Evolutionary conservation across 2,113 vertebrate genomes (phyloP).

Genomic region (Aythya baeri): DNA sequence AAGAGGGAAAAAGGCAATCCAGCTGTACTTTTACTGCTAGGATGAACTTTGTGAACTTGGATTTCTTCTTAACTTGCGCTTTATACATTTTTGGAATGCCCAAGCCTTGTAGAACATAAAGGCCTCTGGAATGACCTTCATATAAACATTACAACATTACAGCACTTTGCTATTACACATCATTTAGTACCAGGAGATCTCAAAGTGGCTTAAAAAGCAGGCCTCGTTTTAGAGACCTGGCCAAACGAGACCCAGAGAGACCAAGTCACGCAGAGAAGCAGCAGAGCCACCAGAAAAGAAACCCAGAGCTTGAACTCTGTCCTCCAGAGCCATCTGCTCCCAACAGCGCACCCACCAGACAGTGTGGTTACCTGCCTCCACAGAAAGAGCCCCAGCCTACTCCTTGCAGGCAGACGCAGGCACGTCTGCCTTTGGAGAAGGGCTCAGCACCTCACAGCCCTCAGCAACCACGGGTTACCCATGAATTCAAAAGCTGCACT

Average conservation of each 20-base stretch:
- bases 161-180: background rate
- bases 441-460: background rate
- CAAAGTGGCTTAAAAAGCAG: background rate
- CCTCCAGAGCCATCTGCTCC: background rate
- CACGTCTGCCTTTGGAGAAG: background rate
- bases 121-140: background rate
- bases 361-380: background rate
- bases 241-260: accelerated
- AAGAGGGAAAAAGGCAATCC: background rate
- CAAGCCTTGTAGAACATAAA: background rate
- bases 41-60: background rate
- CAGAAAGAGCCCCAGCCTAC: background rate
- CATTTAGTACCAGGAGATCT: background rate
- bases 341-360: accelerated
- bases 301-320: too few species aligned
- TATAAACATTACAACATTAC: background rate
- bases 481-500: accelerated
- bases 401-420: background rate
- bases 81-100: background rate
- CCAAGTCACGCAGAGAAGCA: background rate
- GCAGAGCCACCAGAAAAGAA: background rate
- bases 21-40: accelerated
- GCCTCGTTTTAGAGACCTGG: background rate
- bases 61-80: background rate
- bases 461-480: background rate